phyloP scores from a whole-genome alignment of 2,888 invertebrate species.

The Torymus aiolomorphi region DNA sequence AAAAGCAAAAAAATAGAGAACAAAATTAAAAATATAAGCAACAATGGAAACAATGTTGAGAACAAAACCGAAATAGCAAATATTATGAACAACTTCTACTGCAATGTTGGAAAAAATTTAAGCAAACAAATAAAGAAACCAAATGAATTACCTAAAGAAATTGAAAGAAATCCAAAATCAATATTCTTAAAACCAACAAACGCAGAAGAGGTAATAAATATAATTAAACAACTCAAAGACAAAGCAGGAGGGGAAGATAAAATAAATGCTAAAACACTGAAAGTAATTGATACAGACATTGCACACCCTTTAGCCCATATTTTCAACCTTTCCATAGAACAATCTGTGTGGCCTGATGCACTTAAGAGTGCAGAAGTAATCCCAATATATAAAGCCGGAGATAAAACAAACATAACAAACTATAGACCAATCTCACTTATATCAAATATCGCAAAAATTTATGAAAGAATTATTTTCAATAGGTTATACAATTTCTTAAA shows the following conservation, averaged over 20 bases:
- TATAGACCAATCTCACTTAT: too few relatives aligned
- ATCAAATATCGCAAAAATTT: too few relatives aligned
- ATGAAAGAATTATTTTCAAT: too few relatives aligned
- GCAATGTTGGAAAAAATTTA: not conserved
- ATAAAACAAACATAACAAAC: too few relatives aligned
- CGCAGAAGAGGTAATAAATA: not conserved
- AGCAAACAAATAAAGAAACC: not conserved
- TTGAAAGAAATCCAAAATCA: not conserved
- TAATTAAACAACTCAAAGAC: not conserved
- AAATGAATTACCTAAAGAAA: not conserved
- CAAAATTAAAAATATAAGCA: not conserved
- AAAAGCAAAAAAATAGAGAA: not conserved
- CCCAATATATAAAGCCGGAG: too few relatives aligned
- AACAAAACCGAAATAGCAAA: not conserved
- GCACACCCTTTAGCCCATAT: too few relatives aligned
- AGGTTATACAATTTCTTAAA: too few relatives aligned
- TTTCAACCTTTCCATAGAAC: too few relatives aligned
- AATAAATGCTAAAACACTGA: too few relatives aligned
- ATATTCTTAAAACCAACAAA: not conserved
- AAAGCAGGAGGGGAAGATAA: conserved; percentile 2
- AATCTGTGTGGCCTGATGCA: too few relatives aligned
- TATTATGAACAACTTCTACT: not conserved
- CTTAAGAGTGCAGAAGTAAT: too few relatives aligned
- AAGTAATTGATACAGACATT: too few relatives aligned
- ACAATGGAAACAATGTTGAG: not conserved